Conservation (phyloP, 2,797 vertebrate genomes). For the Sebastiscus albofasciatus region DNA sequence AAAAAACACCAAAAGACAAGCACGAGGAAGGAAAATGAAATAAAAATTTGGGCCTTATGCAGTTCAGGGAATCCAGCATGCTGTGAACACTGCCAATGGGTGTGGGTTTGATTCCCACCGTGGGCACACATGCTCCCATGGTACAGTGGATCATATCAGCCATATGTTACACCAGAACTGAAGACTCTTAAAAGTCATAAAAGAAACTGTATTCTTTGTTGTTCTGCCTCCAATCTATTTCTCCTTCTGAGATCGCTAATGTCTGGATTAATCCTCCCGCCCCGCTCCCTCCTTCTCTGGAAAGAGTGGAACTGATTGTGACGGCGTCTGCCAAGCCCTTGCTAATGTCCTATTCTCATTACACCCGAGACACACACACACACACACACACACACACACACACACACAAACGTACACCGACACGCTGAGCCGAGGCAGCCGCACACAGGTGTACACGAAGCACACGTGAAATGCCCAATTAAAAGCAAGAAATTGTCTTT, state of each 20-base stretch:
- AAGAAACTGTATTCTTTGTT: constrained; percentile 42
- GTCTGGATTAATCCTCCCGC: constrained; percentile 60
- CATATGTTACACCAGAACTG: constrained; percentile 35
- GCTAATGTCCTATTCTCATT: constrained; percentile 93
- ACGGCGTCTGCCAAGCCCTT: constrained; percentile 90
- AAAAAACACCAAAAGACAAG: constrained; percentile 33
- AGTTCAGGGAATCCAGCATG: constrained; percentile 8
- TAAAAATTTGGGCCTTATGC: constrained; percentile 9
- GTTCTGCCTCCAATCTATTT: constrained; percentile 37
- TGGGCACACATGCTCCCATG: constrained; percentile 20
- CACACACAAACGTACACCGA: constrained; percentile 13
- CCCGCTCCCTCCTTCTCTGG: constrained; percentile 60
- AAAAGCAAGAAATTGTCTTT: constrained; percentile 91
- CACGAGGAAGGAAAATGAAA: constrained; percentile 20
- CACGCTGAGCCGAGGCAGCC: constrained; percentile 63
- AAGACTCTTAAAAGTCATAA: constrained; percentile 24
- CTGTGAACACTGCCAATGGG: background rate
- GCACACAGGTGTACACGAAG: constrained; percentile 93
- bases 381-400: constrained; percentile 45
- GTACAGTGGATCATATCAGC: constrained; percentile 22
- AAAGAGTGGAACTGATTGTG: constrained; percentile 85
- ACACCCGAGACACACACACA: constrained; percentile 66
- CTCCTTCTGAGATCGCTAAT: constrained; percentile 57
- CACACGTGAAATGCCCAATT: constrained; percentile 94
- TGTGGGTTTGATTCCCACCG: constrained; percentile 12